Conservation (phyloP, 1,140 invertebrate species). For the Magallana angulata region DNA sequence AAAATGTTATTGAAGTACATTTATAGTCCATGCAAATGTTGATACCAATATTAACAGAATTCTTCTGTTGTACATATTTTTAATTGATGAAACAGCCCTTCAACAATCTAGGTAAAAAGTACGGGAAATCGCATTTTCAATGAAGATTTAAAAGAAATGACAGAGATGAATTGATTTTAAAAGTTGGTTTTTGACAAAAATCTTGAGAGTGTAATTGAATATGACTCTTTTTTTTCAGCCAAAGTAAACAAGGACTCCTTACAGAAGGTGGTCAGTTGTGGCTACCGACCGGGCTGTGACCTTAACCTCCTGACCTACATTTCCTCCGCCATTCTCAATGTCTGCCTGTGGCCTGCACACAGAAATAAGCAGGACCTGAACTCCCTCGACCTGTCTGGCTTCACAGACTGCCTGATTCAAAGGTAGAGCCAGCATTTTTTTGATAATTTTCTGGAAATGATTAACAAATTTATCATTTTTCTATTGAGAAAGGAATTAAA, state of each 20-base stretch:
- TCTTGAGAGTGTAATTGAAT: background rate
- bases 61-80: no score
- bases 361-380: slow-evolving; percentile 60
- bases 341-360: slow-evolving; percentile 62
- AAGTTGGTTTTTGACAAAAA: background rate
- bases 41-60: no score
- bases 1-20: background rate
- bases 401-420: slow-evolving; percentile 58
- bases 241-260: slow-evolving; percentile 57
- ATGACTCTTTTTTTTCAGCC: slow-evolving; percentile 43
- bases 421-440: slow-evolving; percentile 37
- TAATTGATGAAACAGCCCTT: no score
- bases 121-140: no score
- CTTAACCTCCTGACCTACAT: slow-evolving; percentile 54
- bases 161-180: no score
- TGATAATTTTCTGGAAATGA: no score
- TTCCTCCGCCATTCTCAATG: slow-evolving; percentile 54
- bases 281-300: slow-evolving; percentile 58
- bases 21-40: background rate
- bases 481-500: no score
- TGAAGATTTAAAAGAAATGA: no score
- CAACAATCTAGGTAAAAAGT: no score
- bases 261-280: slow-evolving; percentile 45
- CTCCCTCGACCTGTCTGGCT: slow-evolving; percentile 56
- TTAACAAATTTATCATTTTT: no score